A percentile compares a stretch with the other conserved stretches of the same genome.
These are phyloP conservation scores for Pangasianodon gigas DNA, from an alignment of 2,113 vertebrate species.

Conservation along the genomic window DNA sequence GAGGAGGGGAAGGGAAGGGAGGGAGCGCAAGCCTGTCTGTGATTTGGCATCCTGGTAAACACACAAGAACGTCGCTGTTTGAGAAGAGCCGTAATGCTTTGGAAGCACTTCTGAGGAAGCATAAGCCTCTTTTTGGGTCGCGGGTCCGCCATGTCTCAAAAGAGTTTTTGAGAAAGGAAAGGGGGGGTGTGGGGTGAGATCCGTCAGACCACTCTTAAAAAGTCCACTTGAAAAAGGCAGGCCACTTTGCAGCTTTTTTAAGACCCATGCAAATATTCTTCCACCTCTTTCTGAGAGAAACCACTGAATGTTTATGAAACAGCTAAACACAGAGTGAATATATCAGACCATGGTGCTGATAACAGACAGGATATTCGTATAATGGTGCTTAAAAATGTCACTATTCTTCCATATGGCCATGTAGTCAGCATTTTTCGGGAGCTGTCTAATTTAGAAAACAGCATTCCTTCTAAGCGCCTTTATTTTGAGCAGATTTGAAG, in stretches of 20 bases:
- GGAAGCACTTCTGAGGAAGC: constrained; percentile 73
- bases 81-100: constrained; percentile 72
- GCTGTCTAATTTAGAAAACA: not conserved
- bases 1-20: constrained; percentile 60
- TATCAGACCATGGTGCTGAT: not conserved
- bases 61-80: constrained; percentile 68
- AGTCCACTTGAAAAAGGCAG: constrained; percentile 48
- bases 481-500: constrained; percentile 7
- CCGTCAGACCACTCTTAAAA: constrained; percentile 32
- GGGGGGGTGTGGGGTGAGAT: constrained; percentile 23
- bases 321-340: not conserved
- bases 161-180: constrained; percentile 62
- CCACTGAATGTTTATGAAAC: not conserved
- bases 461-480: not conserved
- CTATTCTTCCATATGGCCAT: not conserved
- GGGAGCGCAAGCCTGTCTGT: constrained; percentile 69
- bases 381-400: not conserved
- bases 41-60: constrained; percentile 71
- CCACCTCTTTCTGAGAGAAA: not conserved
- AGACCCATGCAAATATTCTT: not conserved
- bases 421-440: not conserved
- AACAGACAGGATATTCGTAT: not conserved
- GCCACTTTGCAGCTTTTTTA: constrained; percentile 41
- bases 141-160: constrained; percentile 64
- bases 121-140: constrained; percentile 74